These are phyloP conservation scores for Leucopternis melanops DNA, from an alignment of 2,113 vertebrate genomes.

Conservation along the genomic window DNA sequence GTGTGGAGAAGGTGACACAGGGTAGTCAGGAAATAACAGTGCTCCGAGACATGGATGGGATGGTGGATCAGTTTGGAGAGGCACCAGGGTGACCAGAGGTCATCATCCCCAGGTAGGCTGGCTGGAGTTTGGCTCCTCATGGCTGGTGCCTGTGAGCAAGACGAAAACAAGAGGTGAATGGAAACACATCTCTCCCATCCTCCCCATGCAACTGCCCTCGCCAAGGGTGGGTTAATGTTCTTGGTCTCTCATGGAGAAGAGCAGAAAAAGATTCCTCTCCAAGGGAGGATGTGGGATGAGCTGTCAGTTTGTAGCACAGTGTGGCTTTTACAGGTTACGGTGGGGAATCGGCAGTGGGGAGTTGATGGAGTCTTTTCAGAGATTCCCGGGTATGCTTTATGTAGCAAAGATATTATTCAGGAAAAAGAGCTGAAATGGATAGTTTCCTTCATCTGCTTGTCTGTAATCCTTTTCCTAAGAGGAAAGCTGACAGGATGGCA, in stretches of 20 bases:
- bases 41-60: accelerated
- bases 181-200: background rate
- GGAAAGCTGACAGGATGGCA: background rate
- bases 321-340: background rate
- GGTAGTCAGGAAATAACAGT: background rate
- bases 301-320: background rate
- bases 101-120: background rate
- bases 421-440: background rate
- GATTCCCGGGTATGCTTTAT: background rate
- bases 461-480: background rate
- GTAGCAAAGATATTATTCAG: background rate
- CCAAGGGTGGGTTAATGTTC: background rate
- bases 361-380: background rate
- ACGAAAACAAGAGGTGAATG: background rate
- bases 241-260: background rate
- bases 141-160: background rate
- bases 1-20: background rate
- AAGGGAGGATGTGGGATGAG: background rate
- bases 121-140: background rate
- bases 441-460: background rate
- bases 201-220: background rate
- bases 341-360: background rate
- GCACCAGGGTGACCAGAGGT: background rate
- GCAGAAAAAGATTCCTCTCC: background rate
- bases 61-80: background rate